These are phyloP conservation scores for Drosophila neotestacea DNA, from an alignment of 2,888 invertebrate genomes.

Conservation along the genomic window DNA sequence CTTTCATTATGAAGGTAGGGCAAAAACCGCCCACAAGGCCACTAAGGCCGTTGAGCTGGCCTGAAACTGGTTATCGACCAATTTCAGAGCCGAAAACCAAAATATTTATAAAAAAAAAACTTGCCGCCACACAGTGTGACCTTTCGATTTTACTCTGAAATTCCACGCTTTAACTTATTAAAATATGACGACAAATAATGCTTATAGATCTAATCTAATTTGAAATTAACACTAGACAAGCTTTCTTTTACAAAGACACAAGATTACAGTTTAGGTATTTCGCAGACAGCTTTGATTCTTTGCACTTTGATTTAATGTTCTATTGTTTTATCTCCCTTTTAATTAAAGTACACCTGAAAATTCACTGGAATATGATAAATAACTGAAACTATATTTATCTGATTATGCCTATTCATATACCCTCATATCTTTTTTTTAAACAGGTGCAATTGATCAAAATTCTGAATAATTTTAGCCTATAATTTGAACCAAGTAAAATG, in stretches of 20 bases:
- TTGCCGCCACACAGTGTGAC: not conserved
- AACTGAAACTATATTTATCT: not conserved
- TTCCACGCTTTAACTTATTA: not conserved
- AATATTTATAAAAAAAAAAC: not conserved
- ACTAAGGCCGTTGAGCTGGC: conserved; percentile 21
- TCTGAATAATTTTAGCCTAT: not conserved
- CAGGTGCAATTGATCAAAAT: conserved; percentile 5
- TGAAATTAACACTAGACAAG: not conserved
- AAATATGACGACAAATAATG: not conserved
- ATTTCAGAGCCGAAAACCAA: not conserved
- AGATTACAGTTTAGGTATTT: not conserved
- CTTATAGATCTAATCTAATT: not conserved
- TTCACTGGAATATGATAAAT: conserved; percentile 5
- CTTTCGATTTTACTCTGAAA: not conserved
- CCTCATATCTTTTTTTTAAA: conserved; percentile 4
- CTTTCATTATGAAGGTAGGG: not conserved
- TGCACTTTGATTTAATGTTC: not conserved
- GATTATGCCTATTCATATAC: not conserved
- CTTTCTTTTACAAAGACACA: not conserved
- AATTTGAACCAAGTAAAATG: not conserved
- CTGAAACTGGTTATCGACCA: conserved; percentile 25
- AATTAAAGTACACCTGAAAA: not conserved
- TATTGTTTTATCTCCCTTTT: not conserved
- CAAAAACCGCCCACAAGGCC: conserved; percentile 32
- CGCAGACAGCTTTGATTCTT: not conserved